Conservation (phyloP, 2,113 vertebrate genomes). For the Equus przewalskii region DNA sequence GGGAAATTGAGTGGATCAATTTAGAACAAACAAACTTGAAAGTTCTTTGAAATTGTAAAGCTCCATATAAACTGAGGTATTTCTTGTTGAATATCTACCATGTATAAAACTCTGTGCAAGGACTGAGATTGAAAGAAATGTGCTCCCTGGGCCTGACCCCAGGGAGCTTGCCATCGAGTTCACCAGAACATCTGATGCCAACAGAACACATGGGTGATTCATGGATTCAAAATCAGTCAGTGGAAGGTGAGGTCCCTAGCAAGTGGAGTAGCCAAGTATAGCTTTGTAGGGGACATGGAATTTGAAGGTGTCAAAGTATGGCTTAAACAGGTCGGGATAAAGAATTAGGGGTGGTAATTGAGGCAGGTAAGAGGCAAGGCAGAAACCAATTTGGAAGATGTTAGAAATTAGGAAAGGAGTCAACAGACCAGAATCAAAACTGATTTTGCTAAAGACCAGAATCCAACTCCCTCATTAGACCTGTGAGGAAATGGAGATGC, state of each 20-base stretch:
- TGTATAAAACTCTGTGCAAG: background rate
- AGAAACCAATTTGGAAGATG: constrained; percentile 7
- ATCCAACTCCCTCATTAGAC: background rate
- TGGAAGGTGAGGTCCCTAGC: background rate
- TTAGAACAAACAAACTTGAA: background rate
- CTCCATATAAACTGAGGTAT: background rate
- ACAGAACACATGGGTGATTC: background rate
- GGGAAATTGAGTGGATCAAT: background rate
- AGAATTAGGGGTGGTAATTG: background rate
- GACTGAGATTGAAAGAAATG: background rate
- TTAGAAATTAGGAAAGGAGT: background rate
- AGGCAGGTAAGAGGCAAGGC: background rate
- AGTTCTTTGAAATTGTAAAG: constrained; percentile 41
- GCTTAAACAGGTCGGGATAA: background rate
- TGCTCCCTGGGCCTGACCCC: accelerated
- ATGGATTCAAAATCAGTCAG: background rate
- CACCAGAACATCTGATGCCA: background rate
- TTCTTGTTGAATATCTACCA: background rate
- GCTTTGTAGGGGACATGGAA: background rate
- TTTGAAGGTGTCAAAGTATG: background rate
- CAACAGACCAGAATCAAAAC: background rate
- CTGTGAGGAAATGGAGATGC: background rate
- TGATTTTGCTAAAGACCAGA: background rate
- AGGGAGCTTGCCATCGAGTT: background rate
- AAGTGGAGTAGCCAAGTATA: background rate